A percentile compares a stretch with the other conserved stretches of the same genome.
Evolutionary conservation across 2,888 invertebrate genomes (phyloP).

Genomic region (Cephus nigrinus): DNA sequence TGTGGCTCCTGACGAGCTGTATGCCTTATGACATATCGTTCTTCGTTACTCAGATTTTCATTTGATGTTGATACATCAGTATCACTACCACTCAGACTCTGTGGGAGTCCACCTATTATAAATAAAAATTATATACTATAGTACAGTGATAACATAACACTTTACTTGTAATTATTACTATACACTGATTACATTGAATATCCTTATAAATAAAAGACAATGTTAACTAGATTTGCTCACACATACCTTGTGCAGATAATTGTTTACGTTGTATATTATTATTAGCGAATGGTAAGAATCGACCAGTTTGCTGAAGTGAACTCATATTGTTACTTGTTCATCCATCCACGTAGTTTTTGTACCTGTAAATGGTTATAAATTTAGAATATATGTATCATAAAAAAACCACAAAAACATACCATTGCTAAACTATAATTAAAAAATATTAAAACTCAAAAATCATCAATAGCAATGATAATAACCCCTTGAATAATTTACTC

Average conservation of each 20-base stretch:
- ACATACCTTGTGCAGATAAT: conserved; percentile 66
- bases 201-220: conserved; percentile 48
- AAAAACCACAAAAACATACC: background rate
- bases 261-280: conserved; percentile 73
- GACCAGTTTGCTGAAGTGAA: conserved; percentile 73
- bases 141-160: background rate
- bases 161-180: background rate
- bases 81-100: conserved; percentile 87
- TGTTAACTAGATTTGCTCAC: conserved; percentile 12
- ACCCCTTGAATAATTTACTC: background rate
- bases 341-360: conserved; percentile 65
- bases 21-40: conserved; percentile 84
- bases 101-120: conserved; percentile 72
- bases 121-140: conserved; percentile 9
- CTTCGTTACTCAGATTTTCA: conserved; percentile 88
- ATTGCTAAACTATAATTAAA: conserved; percentile 38
- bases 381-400: background rate
- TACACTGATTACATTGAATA: background rate
- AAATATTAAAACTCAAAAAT: background rate
- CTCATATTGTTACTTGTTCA: conserved; percentile 68
- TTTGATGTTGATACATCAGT: conserved; percentile 91
- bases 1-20: conserved; percentile 91
- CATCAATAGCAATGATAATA: background rate
- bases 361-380: conserved; percentile 61
- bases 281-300: conserved; percentile 72